Base-by-base conservation (phyloP, 2,888 invertebrate species). In the Arge pagana region DNA sequence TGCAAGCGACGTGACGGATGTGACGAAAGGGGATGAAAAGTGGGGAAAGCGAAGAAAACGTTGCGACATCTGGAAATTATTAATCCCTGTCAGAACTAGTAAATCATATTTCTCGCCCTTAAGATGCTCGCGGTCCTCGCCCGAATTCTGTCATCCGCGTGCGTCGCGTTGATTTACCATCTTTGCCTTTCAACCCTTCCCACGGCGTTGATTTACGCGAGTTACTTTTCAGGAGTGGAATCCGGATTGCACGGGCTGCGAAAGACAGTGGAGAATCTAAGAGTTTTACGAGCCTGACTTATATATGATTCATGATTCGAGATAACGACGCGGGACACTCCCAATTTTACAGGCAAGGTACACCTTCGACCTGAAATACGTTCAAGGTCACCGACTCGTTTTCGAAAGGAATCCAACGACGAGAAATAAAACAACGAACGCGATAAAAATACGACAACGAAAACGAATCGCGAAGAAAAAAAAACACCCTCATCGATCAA, bases 11-110 rank as follows among this genome's bases (percentile, higher is more conserved):
- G 36, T 18, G n/a, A 33, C 33, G 33, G 10, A 11, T 31, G 11
- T 6, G 31, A 13, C 13, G 11, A 21, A 33, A 33, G 31, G 4
- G 43, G 16, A 21, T n/a, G 31, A n/a, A 13, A 23, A n/a, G 35
- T 16, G 35, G 52, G 23, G 24, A 26, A 24, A 21, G 40, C 50
- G 59, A 52, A n/a, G 64, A 69, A 71, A 71, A 70, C 68, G 68
- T 73, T 65, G 60, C 66, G 67, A 72, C 74, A 74, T 74, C 74
- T 74, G 61, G 63, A 69, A 72, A 72, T 72, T 72, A 72, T 72
- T 72, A 72, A 72, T 72, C 70, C n/a, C 67, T 63, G 71, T 67
- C 68, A 66, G 67, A 69, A 70, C 67, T 71, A 69, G 59, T 72
- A 72, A 72, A 72, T 72, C 71, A 70, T 69, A 65, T 57, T 60